These are phyloP conservation scores for Brachyptera risi DNA, from an alignment of 2,888 invertebrate species.

Conservation along the genomic window DNA sequence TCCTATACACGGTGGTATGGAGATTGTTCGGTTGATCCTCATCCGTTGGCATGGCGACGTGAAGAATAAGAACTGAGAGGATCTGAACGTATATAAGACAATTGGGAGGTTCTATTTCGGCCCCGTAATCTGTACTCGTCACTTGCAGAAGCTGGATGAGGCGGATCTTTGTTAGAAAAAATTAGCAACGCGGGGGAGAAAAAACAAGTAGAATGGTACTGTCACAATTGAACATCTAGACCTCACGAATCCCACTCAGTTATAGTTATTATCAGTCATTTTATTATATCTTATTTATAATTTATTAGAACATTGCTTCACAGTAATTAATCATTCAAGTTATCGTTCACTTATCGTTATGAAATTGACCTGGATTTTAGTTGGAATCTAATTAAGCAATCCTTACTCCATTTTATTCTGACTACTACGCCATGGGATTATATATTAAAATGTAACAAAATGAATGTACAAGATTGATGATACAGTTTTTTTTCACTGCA, in stretches of 20 bases:
- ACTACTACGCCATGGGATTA: slow-evolving; percentile 10
- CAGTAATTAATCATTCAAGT: too few relatives aligned
- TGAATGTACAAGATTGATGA: slow-evolving; percentile 18
- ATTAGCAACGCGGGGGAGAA: slow-evolving; percentile 16
- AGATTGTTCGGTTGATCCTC: too few relatives aligned
- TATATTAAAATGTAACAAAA: background rate
- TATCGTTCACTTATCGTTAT: too few relatives aligned
- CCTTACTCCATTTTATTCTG: background rate
- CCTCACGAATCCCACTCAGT: background rate
- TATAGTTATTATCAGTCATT: background rate
- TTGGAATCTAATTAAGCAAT: background rate
- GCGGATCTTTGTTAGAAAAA: slow-evolving; percentile 1
- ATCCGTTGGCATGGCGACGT: slow-evolving; percentile 14
- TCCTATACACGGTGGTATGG: background rate
- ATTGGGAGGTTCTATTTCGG: slow-evolving; percentile 7
- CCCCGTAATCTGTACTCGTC: slow-evolving; percentile 17
- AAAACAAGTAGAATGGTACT: slow-evolving; percentile 4
- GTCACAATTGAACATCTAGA: background rate
- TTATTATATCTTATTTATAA: too few relatives aligned
- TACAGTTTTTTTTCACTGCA: slow-evolving; percentile 11
- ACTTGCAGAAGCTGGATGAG: slow-evolving; percentile 14
- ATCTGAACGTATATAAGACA: slow-evolving; percentile 17
- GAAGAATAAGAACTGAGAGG: slow-evolving; percentile 4
- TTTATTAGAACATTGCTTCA: too few relatives aligned
- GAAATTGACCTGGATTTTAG: background rate